Conservation (phyloP, 2,888 invertebrate species). For the Tromatobia lineatoria region DNA sequence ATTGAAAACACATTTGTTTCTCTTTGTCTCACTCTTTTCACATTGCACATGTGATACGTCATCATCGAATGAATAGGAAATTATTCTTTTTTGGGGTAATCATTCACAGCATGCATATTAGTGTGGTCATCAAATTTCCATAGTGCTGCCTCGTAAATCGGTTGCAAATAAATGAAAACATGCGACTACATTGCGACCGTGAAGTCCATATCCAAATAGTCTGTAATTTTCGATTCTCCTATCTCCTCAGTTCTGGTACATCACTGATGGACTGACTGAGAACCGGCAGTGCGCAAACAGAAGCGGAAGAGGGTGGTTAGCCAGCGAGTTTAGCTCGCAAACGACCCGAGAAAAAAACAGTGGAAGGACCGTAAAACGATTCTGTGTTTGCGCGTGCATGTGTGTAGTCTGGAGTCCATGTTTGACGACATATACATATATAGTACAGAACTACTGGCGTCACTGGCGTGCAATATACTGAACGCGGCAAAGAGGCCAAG, state of each 20-base stretch:
- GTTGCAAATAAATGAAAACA: neutral
- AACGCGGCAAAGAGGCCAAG: constrained; percentile 35
- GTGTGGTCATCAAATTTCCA: too few species aligned
- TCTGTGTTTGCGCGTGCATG: neutral
- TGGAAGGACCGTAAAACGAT: constrained; percentile 15
- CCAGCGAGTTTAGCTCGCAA: neutral
- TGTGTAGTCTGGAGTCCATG: neutral
- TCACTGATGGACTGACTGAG: neutral
- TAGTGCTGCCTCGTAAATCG: too few species aligned
- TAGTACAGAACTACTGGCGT: too few species aligned
- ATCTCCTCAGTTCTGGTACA: neutral
- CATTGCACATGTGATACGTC: too few species aligned
- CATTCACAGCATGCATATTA: too few species aligned
- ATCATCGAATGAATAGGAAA: too few species aligned
- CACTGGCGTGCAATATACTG: neutral
- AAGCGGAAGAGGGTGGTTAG: neutral
- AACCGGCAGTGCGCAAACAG: neutral
- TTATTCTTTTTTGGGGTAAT: too few species aligned
- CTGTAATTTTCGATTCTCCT: neutral
- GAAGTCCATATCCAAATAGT: neutral
- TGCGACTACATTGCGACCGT: neutral
- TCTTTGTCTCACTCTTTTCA: too few species aligned
- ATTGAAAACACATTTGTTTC: too few species aligned
- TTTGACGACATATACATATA: neutral
- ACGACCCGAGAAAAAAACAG: neutral